Conservation (phyloP, 2,113 vertebrate species). For the Dasyurus viverrinus region DNA sequence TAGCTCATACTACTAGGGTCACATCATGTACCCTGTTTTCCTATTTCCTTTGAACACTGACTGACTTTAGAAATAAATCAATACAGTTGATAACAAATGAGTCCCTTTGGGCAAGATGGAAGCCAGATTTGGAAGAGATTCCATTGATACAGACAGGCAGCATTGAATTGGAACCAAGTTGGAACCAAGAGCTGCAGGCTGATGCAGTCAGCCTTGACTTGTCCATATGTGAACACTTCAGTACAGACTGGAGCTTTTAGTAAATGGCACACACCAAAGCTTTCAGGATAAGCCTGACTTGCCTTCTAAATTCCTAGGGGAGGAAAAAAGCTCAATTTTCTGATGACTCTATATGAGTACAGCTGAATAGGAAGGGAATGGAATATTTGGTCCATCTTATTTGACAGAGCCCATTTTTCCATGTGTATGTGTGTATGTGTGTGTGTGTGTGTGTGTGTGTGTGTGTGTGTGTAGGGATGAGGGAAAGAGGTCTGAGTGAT, state of each 20-base stretch:
- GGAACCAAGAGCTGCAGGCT: conserved; percentile 51
- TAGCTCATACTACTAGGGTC: not conserved
- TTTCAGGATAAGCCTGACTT: conserved; percentile 35
- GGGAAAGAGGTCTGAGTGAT: not conserved
- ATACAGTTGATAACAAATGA: conserved; percentile 1
- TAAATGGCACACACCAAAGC: conserved; percentile 41
- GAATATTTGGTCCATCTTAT: conserved; percentile 42
- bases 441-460: too few relatives aligned
- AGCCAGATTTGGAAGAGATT: conserved; percentile 22
- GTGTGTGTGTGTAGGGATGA: too few relatives aligned
- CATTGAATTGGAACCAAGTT: conserved; percentile 27
- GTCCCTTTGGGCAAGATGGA: not conserved
- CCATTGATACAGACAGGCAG: not conserved
- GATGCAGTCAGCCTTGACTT: not conserved
- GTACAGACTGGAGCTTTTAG: conserved; percentile 1
- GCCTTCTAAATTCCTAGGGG: conserved; percentile 10
- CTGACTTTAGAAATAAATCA: conserved; percentile 28
- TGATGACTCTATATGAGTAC: not conserved
- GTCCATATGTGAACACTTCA: not conserved
- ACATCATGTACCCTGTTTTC: not conserved
- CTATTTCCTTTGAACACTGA: not conserved
- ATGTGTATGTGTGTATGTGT: too few relatives aligned
- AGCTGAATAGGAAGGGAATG: not conserved
- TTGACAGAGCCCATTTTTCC: not conserved
- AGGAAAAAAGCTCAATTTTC: not conserved